Conservation (phyloP, 2,888 invertebrate genomes). For the Ectemnius cavifrons region DNA sequence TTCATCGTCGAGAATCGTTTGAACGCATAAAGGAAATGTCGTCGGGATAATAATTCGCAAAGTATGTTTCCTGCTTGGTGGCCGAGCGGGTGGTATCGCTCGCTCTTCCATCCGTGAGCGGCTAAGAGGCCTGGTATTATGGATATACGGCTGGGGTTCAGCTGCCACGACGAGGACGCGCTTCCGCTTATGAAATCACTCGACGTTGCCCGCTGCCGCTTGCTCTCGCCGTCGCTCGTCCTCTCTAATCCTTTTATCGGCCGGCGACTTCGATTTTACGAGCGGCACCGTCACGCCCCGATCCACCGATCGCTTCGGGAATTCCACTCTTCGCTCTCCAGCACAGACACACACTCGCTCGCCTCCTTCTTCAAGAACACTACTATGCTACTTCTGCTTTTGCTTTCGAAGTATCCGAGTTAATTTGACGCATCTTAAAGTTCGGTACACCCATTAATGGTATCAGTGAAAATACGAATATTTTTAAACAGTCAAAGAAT, state of each 20-base stretch:
- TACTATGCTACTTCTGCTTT: no score
- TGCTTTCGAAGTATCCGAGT: no score
- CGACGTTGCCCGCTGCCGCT: constrained; percentile 1
- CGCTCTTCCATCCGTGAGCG: constrained; percentile 38
- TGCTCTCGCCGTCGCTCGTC: not conserved
- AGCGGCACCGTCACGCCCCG: constrained; percentile 5
- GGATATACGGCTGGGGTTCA: constrained; percentile 29
- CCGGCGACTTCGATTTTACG: constrained; percentile 31
- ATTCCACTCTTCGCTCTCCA: not conserved
- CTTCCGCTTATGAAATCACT: constrained; percentile 54
- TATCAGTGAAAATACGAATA: no score
- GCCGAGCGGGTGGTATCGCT: constrained; percentile 42
- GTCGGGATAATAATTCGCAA: constrained; percentile 53
- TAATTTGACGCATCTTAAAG: no score
- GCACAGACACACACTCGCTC: no score
- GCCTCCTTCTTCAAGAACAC: no score
- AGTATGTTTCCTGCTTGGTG: constrained; percentile 48
- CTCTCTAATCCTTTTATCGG: constrained; percentile 17
- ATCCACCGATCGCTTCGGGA: constrained; percentile 28
- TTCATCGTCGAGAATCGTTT: no score
- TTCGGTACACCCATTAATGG: no score
- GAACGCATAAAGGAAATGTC: constrained; percentile 19
- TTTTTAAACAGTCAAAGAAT: no score
- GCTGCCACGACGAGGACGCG: constrained; percentile 46
- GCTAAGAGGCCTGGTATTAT: constrained; percentile 47